These are phyloP conservation scores for Leptobrachium leishanense DNA, from an alignment of 2,113 vertebrate species.

Conservation along the genomic window DNA sequence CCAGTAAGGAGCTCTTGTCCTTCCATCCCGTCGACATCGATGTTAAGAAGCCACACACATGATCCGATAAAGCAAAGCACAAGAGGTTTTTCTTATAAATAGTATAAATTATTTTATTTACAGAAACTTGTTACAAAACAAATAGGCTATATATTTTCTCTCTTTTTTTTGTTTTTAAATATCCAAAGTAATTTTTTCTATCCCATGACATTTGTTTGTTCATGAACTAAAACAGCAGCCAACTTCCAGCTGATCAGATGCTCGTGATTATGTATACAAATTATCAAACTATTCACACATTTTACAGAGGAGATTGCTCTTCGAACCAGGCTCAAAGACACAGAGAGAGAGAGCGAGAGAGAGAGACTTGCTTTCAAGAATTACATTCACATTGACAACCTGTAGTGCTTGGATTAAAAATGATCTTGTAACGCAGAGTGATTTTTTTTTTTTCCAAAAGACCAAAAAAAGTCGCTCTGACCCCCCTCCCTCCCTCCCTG, in stretches of 20 bases:
- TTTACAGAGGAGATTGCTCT: constrained; percentile 88
- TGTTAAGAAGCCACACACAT: constrained; percentile 3
- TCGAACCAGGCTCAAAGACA: constrained; percentile 73
- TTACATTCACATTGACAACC: constrained; percentile 90
- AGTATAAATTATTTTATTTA: constrained; percentile 99
- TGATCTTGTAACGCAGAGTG: constrained; percentile 63
- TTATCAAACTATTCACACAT: constrained; percentile 87
- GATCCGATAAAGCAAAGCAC: constrained; percentile 76
- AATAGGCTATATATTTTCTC: constrained; percentile 99
- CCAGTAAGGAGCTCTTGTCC: too few relatives aligned
- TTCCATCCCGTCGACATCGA: not conserved
- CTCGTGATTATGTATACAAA: constrained; percentile 91
- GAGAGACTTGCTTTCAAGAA: constrained; percentile 74
- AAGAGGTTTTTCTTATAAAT: constrained; percentile 98
- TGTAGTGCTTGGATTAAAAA: constrained; percentile 80
- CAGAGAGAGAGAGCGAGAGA: constrained; percentile 46
- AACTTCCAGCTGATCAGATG: constrained; percentile 97
- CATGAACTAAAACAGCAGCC: constrained; percentile 99
- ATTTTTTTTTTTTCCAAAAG: constrained; percentile 43
- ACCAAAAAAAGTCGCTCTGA: constrained; percentile 61
- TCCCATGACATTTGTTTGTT: constrained; percentile 93
- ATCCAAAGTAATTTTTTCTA: constrained; percentile 97
- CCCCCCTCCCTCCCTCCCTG: constrained; percentile 54
- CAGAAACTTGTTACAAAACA: constrained; percentile 99
- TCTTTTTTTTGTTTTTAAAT: constrained; percentile 98